A percentile compares a stretch with the other conserved stretches of the same genome.
Conservation (phyloP, 2,113 vertebrate genomes). For the Trematocara nigrifrons region DNA sequence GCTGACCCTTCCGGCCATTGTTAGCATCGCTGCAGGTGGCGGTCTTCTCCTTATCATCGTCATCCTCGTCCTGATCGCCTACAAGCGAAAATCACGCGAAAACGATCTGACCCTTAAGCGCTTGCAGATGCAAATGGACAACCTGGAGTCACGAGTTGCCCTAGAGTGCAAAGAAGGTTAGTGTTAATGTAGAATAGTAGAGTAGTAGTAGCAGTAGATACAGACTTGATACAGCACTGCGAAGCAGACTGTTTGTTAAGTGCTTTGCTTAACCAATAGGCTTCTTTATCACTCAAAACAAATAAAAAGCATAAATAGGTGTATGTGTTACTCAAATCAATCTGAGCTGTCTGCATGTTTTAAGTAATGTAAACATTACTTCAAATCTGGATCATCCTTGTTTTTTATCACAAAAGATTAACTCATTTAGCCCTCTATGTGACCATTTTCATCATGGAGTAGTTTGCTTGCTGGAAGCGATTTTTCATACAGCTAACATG, state of each 20-base stretch:
- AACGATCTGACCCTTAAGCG: conserved; percentile 97
- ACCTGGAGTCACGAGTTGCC: conserved; percentile 93
- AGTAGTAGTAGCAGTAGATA: background rate
- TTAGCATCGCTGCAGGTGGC: conserved; percentile 93
- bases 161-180: conserved; percentile 97
- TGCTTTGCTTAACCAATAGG: background rate
- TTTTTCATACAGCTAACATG: background rate
- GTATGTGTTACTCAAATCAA: background rate
- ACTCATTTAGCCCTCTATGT: background rate
- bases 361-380: conserved; percentile 25
- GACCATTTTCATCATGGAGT: background rate
- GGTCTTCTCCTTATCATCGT: conserved; percentile 96
- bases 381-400: conserved; percentile 2
- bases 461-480: background rate
- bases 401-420: background rate
- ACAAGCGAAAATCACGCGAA: conserved; percentile 95
- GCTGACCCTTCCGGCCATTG: conserved; percentile 91
- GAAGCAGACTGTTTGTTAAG: background rate
- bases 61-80: conserved; percentile 96
- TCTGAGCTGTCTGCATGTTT: background rate
- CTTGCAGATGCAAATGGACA: conserved; percentile 99
- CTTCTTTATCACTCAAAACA: background rate
- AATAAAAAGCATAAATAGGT: background rate
- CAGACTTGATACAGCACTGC: background rate
- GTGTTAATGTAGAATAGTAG: background rate